phyloP scores from a whole-genome alignment of 2,888 invertebrate genomes.

The Tetramorium bicarinatum region DNA sequence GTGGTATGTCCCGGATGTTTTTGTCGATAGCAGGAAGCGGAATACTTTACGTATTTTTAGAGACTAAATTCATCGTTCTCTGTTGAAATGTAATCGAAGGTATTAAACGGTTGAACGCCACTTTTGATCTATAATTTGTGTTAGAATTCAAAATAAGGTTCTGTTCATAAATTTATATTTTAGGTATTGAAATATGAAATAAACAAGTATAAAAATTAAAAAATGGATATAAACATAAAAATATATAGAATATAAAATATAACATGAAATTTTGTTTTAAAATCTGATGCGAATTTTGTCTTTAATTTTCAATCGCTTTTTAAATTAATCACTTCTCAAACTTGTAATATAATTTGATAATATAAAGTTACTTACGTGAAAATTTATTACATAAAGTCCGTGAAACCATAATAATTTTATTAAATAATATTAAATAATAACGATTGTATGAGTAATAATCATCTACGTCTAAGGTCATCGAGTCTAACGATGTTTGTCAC shows the following conservation, averaged over 20 bases:
- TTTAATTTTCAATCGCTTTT: not conserved
- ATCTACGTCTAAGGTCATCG: not conserved
- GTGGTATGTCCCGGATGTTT: not conserved
- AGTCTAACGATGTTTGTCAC: not conserved
- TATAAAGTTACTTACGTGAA: not conserved
- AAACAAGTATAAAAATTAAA: not conserved
- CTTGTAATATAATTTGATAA: not conserved
- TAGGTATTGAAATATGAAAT: not conserved
- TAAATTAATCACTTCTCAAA: not conserved
- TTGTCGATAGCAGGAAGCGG: not conserved
- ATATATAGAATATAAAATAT: not conserved
- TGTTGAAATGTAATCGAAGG: no score
- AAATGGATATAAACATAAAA: not conserved
- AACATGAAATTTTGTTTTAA: not conserved
- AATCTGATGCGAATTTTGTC: no score
- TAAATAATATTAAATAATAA: not conserved
- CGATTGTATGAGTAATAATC: not conserved
- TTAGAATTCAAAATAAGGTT: not conserved
- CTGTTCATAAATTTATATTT: not conserved
- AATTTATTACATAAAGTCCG: not conserved
- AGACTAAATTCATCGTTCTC: not conserved
- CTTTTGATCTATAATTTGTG: not conserved
- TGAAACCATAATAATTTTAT: not conserved
- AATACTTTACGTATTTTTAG: not conserved
- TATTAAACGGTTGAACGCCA: not conserved